Conservation (phyloP, 2,113 vertebrate species). For the Gymnobelideus leadbeateri region DNA sequence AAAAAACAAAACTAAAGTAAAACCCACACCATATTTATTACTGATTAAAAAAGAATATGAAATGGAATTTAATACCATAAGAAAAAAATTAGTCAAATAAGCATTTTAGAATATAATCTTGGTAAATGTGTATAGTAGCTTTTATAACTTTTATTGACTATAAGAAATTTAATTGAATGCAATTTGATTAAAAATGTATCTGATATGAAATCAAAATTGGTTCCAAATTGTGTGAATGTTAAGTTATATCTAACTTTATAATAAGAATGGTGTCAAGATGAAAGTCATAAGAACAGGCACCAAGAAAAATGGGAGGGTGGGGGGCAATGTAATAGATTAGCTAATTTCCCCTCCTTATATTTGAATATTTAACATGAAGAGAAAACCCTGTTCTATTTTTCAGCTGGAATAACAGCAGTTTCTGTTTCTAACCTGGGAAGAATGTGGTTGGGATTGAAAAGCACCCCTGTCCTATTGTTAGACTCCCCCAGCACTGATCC, state of each 20-base stretch:
- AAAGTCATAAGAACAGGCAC: constrained; percentile 57
- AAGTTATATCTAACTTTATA: neutral
- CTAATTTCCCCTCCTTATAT: constrained; percentile 64
- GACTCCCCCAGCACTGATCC: constrained; percentile 87
- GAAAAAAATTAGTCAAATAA: constrained; percentile 7
- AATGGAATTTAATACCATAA: neutral
- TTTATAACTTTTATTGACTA: neutral
- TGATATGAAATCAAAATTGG: constrained; percentile 8
- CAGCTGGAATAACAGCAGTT: constrained; percentile 86
- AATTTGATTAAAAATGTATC: constrained; percentile 61
- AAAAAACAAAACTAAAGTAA: neutral
- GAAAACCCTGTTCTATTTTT: constrained; percentile 83
- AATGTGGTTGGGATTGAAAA: constrained; percentile 89
- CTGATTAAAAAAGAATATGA: neutral
- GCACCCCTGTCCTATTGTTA: constrained; percentile 89
- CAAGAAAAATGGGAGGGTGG: constrained; percentile 66
- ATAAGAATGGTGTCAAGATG: constrained; percentile 29
- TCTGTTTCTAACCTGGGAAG: constrained; percentile 93
- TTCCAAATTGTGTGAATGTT: neutral
- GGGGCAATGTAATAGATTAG: constrained; percentile 76
- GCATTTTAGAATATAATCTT: neutral
- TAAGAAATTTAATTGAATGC: constrained; percentile 41
- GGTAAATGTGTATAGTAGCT: neutral
- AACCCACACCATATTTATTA: neutral
- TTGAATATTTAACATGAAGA: constrained; percentile 85